Conservation (phyloP, 2,888 invertebrate genomes). For the Tethea ocularis region DNA sequence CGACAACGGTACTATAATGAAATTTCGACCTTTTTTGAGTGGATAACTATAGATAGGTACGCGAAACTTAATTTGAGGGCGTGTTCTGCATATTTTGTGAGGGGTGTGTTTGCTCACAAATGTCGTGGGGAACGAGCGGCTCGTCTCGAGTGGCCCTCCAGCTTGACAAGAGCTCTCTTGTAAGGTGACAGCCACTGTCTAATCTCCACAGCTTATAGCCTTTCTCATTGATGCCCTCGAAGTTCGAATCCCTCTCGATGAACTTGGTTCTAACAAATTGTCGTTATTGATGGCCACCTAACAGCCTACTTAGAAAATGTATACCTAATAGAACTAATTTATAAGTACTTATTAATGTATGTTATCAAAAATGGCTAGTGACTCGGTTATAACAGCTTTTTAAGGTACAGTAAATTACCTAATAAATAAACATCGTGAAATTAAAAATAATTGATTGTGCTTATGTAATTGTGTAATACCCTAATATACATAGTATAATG, state of each 20-base stretch:
- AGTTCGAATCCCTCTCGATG: slow-evolving; percentile 20
- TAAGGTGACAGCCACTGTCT: slow-evolving; percentile 73
- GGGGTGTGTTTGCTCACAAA: slow-evolving; percentile 70
- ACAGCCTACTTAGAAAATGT: too few relatives aligned
- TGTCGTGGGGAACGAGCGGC: slow-evolving; percentile 57
- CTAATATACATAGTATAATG: too few relatives aligned
- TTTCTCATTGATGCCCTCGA: slow-evolving; percentile 56
- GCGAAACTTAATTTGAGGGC: slow-evolving; percentile 41
- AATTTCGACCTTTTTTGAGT: slow-evolving; percentile 19
- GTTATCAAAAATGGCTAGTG: too few relatives aligned
- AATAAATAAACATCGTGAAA: too few relatives aligned
- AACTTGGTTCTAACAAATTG: not conserved
- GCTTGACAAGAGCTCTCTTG: slow-evolving; percentile 55
- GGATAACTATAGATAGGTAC: slow-evolving; percentile 32
- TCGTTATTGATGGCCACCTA: not conserved
- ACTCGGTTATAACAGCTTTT: too few relatives aligned
- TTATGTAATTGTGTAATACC: too few relatives aligned
- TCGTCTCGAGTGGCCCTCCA: slow-evolving; percentile 70
- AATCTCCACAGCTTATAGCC: slow-evolving; percentile 68
- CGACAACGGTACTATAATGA: slow-evolving; percentile 24
- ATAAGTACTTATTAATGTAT: too few relatives aligned
- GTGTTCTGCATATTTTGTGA: slow-evolving; percentile 67
- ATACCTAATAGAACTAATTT: too few relatives aligned
- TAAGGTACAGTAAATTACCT: too few relatives aligned
- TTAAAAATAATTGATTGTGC: too few relatives aligned